Conservation (phyloP, 2,797 vertebrate genomes). For the Nyctibius grandis region DNA sequence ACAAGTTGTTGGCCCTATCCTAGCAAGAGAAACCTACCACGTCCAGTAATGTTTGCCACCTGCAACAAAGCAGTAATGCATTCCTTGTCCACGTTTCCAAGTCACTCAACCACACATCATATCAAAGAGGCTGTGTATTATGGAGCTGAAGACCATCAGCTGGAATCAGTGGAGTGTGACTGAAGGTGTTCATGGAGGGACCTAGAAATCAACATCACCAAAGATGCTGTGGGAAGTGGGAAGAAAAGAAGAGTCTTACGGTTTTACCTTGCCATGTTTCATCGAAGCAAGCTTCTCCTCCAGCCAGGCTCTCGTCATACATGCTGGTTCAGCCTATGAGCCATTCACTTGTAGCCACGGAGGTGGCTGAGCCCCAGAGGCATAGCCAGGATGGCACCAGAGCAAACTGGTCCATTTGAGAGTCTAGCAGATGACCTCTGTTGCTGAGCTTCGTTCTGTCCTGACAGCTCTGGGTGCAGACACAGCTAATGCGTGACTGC, state of each 20-base stretch:
- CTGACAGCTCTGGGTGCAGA: not conserved
- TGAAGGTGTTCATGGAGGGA: not conserved
- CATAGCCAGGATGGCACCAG: not conserved
- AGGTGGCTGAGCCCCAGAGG: not conserved
- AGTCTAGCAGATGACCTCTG: not conserved
- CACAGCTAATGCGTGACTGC: not conserved
- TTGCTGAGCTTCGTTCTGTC: not conserved
- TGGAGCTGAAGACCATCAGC: not conserved
- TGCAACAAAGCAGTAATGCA: not conserved
- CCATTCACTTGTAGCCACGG: not conserved
- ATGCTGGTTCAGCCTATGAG: not conserved
- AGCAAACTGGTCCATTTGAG: not conserved
- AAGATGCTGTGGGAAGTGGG: not conserved
- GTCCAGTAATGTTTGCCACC: not conserved
- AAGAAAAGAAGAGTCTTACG: not conserved
- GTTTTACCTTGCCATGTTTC: not conserved
- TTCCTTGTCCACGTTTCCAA: not conserved
- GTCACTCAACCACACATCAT: not conserved
- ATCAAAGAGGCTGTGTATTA: not conserved
- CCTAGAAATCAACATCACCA: not conserved
- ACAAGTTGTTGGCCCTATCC: not conserved
- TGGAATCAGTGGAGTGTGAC: not conserved
- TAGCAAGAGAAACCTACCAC: not conserved
- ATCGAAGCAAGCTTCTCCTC: not conserved
- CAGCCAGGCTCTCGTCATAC: not conserved